These are phyloP conservation scores for Bombylius discolor DNA, from an alignment of 2,888 invertebrate species.

Conservation along the genomic window DNA sequence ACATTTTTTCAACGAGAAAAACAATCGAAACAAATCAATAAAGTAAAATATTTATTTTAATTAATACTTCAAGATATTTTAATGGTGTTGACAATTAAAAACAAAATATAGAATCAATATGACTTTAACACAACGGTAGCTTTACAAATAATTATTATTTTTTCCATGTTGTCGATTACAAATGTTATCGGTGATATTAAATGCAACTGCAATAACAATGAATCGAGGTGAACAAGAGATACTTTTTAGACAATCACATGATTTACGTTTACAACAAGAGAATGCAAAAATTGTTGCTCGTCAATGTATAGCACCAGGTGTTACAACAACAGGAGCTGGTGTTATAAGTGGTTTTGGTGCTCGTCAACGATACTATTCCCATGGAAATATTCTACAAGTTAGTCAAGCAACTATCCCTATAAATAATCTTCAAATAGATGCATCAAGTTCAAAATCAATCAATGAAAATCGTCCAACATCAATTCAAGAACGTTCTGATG, in stretches of 20 bases:
- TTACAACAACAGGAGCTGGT: slow-evolving; percentile 12
- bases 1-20: no score
- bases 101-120: no score
- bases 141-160: no score
- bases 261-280: slow-evolving; percentile 31
- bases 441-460: no score
- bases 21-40: no score
- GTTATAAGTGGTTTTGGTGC: neutral
- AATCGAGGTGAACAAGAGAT: slow-evolving; percentile 51
- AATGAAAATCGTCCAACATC: slow-evolving; percentile 13
- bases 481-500: slow-evolving; percentile 29
- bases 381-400: slow-evolving; percentile 26
- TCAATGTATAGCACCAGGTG: slow-evolving; percentile 25
- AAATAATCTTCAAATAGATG: no score
- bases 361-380: slow-evolving; percentile 18
- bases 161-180: neutral
- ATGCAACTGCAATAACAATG: slow-evolving; percentile 39
- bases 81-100: no score
- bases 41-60: no score
- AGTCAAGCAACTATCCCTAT: no score
- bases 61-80: no score
- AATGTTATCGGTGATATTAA: slow-evolving; percentile 39
- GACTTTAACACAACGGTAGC: no score
- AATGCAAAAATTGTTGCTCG: slow-evolving; percentile 16
- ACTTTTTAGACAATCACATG: slow-evolving; percentile 47